Percentiles rank a stretch among this genome's conserved stretches.
These are phyloP conservation scores for Gymnothorax reevesii DNA, from an alignment of 2,797 vertebrate species.

Conservation along the genomic window DNA sequence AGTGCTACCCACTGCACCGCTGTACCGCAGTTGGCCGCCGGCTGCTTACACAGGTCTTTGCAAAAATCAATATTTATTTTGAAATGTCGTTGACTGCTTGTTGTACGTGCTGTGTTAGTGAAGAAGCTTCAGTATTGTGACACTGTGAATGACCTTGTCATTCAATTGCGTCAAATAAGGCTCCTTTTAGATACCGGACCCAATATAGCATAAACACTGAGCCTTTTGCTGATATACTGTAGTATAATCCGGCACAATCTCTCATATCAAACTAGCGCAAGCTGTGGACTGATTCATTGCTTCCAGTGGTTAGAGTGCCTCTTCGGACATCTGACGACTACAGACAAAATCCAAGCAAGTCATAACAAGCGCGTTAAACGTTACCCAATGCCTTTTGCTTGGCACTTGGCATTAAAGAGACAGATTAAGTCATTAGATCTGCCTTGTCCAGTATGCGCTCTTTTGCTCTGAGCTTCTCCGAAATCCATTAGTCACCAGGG, in stretches of 20 bases:
- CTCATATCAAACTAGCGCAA: background rate
- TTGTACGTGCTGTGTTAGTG: background rate
- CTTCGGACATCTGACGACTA: background rate
- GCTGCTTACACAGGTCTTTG: too few relatives aligned
- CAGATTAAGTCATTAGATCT: background rate
- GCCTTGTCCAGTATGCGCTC: background rate
- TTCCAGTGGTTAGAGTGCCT: background rate
- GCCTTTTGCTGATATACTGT: background rate
- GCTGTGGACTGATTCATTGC: slow-evolving; percentile 4
- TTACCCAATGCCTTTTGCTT: background rate
- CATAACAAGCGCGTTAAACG: background rate
- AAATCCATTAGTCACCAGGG: background rate
- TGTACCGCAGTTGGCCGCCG: too few relatives aligned
- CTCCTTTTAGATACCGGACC: background rate
- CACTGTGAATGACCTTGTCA: background rate
- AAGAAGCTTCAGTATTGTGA: background rate
- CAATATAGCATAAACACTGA: background rate
- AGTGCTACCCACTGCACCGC: too few relatives aligned
- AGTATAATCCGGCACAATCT: background rate
- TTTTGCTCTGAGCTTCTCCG: background rate
- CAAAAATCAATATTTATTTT: background rate
- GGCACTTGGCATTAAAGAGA: background rate
- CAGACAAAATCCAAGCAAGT: background rate
- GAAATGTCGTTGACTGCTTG: background rate
- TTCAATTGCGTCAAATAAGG: background rate